These are phyloP conservation scores for Dolichallabes microphthalmus DNA, from an alignment of 2,113 vertebrate genomes.

Conservation along the genomic window DNA sequence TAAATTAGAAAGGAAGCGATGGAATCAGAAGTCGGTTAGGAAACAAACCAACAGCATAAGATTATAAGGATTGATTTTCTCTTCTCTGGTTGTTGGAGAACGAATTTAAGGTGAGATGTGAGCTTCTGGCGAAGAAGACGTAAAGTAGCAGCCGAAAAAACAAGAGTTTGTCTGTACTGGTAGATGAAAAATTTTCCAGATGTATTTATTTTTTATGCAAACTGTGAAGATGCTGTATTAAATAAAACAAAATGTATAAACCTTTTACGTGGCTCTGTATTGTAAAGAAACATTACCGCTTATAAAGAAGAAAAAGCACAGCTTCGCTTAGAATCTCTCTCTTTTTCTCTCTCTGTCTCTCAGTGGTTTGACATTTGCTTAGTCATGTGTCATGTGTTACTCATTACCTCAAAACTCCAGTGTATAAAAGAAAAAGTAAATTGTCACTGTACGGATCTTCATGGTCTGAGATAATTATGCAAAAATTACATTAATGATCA, in stretches of 20 bases:
- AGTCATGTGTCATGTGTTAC: constrained; percentile 8
- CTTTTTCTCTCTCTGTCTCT: not conserved
- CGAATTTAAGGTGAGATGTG: not conserved
- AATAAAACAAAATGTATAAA: constrained; percentile 8
- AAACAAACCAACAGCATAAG: not conserved
- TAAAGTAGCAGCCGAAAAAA: not conserved
- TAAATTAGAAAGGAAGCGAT: not conserved
- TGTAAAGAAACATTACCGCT: not conserved
- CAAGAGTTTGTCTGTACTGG: not conserved
- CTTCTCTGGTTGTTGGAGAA: not conserved
- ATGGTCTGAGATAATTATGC: not conserved
- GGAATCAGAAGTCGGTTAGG: not conserved
- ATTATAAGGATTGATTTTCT: not conserved
- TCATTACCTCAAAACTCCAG: not conserved
- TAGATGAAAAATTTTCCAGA: constrained; percentile 13
- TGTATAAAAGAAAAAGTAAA: not conserved
- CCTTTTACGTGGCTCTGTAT: not conserved
- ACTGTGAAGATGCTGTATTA: not conserved
- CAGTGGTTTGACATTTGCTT: constrained; percentile 14
- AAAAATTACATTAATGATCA: not conserved
- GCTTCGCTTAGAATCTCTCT: not conserved
- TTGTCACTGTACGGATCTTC: not conserved
- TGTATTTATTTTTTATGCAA: constrained; percentile 41
- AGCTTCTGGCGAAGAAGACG: not conserved
- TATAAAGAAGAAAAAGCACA: not conserved